phyloP scores from a whole-genome alignment of 2,113 vertebrate species.

The Sprattus sprattus region DNA sequence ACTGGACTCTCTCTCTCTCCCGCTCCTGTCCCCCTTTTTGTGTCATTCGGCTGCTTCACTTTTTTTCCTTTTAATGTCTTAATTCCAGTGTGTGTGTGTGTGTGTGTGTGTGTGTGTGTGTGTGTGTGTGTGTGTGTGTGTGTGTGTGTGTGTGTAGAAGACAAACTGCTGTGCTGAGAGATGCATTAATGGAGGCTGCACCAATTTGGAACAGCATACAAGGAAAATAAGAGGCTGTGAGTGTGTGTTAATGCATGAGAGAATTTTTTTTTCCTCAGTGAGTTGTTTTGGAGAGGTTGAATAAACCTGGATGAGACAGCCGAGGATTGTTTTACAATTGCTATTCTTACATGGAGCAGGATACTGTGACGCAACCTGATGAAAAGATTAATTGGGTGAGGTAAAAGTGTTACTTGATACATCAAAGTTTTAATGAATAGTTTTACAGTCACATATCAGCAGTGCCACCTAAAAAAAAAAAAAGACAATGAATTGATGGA shows the following conservation, averaged over 20 bases:
- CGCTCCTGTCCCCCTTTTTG: neutral
- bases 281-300: conserved; percentile 31
- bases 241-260: conserved; percentile 16
- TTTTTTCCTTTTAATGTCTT: neutral
- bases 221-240: conserved; percentile 19
- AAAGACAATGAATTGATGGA: neutral
- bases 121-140: neutral
- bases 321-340: conserved; percentile 71
- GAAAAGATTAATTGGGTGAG: conserved; percentile 65
- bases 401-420: conserved; percentile 66
- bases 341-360: conserved; percentile 58
- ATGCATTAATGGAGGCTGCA: conserved; percentile 9
- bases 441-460: conserved; percentile 30
- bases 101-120: neutral
- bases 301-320: conserved; percentile 61
- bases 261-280: conserved; percentile 19
- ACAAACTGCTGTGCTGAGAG: neutral
- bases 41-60: neutral
- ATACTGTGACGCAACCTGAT: conserved; percentile 59
- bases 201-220: conserved; percentile 35
- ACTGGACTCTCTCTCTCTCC: conserved; percentile 14
- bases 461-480: conserved; percentile 39
- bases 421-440: conserved; percentile 24
- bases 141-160: neutral
- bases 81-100: neutral